These are phyloP conservation scores for Orchesella flavescens DNA, from an alignment of 2,888 invertebrate genomes.

Conservation along the genomic window DNA sequence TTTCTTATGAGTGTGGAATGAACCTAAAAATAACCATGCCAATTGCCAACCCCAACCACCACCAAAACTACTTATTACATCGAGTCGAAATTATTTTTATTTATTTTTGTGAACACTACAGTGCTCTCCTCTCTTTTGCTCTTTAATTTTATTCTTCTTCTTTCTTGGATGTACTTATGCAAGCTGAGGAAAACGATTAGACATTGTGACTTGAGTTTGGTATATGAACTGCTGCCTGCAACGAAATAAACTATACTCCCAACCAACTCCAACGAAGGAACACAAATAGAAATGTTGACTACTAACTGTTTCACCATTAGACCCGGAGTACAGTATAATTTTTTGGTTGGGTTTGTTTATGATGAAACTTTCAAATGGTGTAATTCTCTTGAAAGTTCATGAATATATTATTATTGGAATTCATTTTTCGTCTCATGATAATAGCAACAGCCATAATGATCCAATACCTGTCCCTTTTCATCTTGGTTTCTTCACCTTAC, in stretches of 20 bases:
- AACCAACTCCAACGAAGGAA: constrained; percentile 1
- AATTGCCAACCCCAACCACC: constrained; percentile 58
- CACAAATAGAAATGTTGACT: too few relatives aligned
- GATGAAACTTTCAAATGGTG: too few relatives aligned
- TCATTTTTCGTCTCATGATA: too few relatives aligned
- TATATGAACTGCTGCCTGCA: constrained; percentile 56
- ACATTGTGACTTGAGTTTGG: constrained; percentile 39
- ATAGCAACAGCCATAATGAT: too few relatives aligned
- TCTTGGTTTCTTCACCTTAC: too few relatives aligned
- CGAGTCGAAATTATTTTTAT: constrained; percentile 47
- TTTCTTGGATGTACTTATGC: constrained; percentile 29
- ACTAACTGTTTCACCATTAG: too few relatives aligned
- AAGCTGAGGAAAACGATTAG: constrained; percentile 51
- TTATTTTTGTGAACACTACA: background rate
- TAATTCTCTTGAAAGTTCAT: too few relatives aligned
- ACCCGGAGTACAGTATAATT: too few relatives aligned
- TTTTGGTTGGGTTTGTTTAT: too few relatives aligned
- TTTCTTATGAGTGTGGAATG: constrained; percentile 31
- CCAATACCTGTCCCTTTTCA: too few relatives aligned
- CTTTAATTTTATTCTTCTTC: constrained; percentile 8
- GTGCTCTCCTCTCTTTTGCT: background rate
- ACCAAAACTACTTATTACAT: constrained; percentile 51
- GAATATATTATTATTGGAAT: too few relatives aligned
- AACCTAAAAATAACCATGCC: constrained; percentile 54
- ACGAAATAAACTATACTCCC: constrained; percentile 17